Percentiles rank a stretch among this genome's conserved stretches.
Evolutionary conservation across 1,140 invertebrate species (phyloP).

Genomic region (Anthonomus grandis): DNA sequence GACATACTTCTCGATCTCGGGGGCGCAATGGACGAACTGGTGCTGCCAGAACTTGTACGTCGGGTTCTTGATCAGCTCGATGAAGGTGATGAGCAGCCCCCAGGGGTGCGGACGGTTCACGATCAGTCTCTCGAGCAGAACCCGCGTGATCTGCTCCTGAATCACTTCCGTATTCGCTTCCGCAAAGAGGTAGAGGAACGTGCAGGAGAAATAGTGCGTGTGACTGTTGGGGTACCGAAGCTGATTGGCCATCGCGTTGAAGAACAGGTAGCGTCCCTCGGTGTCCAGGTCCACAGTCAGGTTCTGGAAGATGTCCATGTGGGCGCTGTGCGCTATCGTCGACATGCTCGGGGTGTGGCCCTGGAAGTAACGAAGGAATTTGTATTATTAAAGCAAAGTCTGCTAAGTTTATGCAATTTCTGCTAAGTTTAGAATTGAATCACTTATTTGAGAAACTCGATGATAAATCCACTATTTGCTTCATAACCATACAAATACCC

Average conservation of each 20-base stretch:
- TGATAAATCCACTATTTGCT: too few species aligned
- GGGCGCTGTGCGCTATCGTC: constrained; percentile 94
- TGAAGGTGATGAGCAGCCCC: constrained; percentile 98
- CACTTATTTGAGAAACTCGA: too few species aligned
- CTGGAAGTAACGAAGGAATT: too few species aligned
- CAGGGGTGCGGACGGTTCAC: constrained; percentile 98
- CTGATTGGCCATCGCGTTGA: constrained; percentile 98
- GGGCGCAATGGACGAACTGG: constrained; percentile 98
- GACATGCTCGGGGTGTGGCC: constrained; percentile 90
- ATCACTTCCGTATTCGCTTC: constrained; percentile 97
- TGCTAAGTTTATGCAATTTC: too few species aligned
- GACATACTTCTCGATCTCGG: constrained; percentile 95
- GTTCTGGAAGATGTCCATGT: constrained; percentile 99
- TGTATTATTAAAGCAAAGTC: too few species aligned
- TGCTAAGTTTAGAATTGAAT: too few species aligned
- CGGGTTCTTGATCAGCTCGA: constrained; percentile 98
- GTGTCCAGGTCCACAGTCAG: constrained; percentile 96
- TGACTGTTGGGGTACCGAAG: constrained; percentile 98
- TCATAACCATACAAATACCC: too few species aligned
- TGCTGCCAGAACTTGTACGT: constrained; percentile 99
- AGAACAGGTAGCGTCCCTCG: constrained; percentile 93
- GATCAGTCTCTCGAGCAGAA: constrained; percentile 93
- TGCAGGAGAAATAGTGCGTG: constrained; percentile 99
- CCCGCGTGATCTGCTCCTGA: constrained; percentile 84
- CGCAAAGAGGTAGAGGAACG: constrained; percentile 94